Evolutionary conservation across 2,888 invertebrate species (phyloP).

Genomic region (Drosophila pseudotalamancana): DNA sequence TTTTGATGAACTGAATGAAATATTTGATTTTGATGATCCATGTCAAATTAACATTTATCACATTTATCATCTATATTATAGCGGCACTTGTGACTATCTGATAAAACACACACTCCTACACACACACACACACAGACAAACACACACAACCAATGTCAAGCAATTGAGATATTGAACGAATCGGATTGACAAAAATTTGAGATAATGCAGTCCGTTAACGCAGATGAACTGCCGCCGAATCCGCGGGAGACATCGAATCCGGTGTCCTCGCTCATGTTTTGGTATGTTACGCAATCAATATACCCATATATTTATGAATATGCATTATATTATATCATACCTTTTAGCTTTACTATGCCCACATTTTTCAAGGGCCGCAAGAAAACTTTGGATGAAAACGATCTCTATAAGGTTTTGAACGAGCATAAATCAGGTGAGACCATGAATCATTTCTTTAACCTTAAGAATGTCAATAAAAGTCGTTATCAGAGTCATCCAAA

Average conservation of each 20-base stretch:
- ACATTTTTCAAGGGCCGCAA: conserved; percentile 90
- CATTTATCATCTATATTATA: conserved; percentile 32
- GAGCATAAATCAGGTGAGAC: conserved; percentile 87
- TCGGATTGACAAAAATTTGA: conserved; percentile 39
- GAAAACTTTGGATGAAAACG: conserved; percentile 89
- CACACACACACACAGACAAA: background rate
- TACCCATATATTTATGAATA: background rate
- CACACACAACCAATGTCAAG: conserved; percentile 43
- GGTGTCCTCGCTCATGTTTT: conserved; percentile 88
- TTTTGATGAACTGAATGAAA: background rate
- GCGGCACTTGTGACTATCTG: conserved; percentile 44
- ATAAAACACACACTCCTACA: conserved; percentile 11
- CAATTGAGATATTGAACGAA: conserved; percentile 36
- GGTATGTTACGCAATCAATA: conserved; percentile 75
- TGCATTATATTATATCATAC: no score
- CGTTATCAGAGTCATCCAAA: no score
- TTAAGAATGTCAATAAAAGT: background rate
- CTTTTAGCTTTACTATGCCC: conserved; percentile 89
- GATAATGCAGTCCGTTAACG: conserved; percentile 83
- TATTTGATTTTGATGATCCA: background rate
- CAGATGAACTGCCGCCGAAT: conserved; percentile 85
- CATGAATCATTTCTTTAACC: background rate
- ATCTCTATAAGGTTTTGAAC: conserved; percentile 89
- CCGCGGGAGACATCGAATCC: conserved; percentile 86
- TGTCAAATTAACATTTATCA: conserved; percentile 1